Conservation (phyloP, 2,113 vertebrate genomes). For the Peromyscus leucopus region DNA sequence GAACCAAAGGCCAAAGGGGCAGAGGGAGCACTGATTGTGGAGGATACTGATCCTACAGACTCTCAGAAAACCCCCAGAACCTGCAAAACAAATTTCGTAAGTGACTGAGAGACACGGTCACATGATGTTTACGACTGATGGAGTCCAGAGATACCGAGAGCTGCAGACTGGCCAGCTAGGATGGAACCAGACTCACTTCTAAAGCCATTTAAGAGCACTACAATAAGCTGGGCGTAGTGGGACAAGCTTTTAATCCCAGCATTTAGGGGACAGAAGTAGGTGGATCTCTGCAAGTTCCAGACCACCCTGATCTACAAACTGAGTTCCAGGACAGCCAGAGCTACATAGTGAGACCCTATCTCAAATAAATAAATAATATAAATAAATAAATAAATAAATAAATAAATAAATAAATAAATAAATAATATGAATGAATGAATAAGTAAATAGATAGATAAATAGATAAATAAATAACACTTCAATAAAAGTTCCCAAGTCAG, state of each 20-base stretch:
- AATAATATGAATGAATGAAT: too few species aligned
- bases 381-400: neutral
- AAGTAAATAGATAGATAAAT: neutral
- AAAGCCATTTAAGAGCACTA: neutral
- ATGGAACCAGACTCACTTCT: neutral
- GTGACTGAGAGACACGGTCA: fast-evolving
- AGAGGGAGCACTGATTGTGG: neutral
- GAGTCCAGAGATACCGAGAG: too few species aligned
- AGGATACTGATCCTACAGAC: neutral
- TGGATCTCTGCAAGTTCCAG: neutral
- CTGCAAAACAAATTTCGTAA: neutral
- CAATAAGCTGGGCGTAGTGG: neutral
- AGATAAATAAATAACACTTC: neutral
- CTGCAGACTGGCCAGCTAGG: neutral
- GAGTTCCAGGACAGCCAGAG: neutral
- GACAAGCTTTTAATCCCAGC: neutral
- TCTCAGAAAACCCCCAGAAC: neutral
- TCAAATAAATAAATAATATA: neutral
- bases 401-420: neutral
- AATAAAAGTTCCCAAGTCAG: neutral
- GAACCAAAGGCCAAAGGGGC: neutral
- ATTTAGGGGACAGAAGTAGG: neutral
- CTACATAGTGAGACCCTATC: neutral
- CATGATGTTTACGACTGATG: neutral
- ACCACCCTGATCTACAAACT: neutral